Base-by-base conservation (phyloP, 2,888 invertebrate species). In the Pseudoips prasinana region DNA sequence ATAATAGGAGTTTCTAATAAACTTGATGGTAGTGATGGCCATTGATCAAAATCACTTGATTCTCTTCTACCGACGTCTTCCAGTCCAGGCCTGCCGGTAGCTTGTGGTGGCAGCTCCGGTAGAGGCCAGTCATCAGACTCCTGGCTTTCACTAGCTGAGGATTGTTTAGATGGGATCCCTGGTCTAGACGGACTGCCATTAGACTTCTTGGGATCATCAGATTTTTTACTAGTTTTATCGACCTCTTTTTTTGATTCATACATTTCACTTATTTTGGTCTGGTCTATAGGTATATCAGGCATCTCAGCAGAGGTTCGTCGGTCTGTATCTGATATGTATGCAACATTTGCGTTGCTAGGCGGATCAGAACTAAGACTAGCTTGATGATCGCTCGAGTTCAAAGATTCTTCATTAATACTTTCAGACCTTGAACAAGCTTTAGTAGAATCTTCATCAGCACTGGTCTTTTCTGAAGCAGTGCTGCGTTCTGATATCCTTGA, bases 401-500 rank as follows among this genome's bases (percentile, higher is more conserved):
- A 84, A 0, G 95, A 95, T 70, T 95, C 95, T 69, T 96, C 96
- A 54, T 95, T 95, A 46, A 95, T 91, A 70, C 95, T 95, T 36
- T 95, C 94, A 1, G 95, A 95, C 42, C 95, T 92, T 1, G 95
- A 95, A 43, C 95, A 95, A 2, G 94, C 95, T 76, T 95, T 96
- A 17, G 95, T 95, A 0, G 95, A 94, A 81, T 96, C 95, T 70
- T 95, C 95, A 60, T 95, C 93, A 42, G 95, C 93, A 64, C 95
- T 95, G 1, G 95, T 94, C 73, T 96, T 96, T 70, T 96, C 96
- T 0, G 96, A 96, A 7, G 95, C 95, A 6, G 96, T 96, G 51
- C 96, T 96, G 24, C 96, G 90, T 78, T 96, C 96, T 0, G 96
- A 96, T 65, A 96, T 96, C 44, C 96, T 90, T 0, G 96, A 96